Evolutionary conservation across 2,113 vertebrate species (phyloP).

Genomic region (Ancistrus triradiatus): DNA sequence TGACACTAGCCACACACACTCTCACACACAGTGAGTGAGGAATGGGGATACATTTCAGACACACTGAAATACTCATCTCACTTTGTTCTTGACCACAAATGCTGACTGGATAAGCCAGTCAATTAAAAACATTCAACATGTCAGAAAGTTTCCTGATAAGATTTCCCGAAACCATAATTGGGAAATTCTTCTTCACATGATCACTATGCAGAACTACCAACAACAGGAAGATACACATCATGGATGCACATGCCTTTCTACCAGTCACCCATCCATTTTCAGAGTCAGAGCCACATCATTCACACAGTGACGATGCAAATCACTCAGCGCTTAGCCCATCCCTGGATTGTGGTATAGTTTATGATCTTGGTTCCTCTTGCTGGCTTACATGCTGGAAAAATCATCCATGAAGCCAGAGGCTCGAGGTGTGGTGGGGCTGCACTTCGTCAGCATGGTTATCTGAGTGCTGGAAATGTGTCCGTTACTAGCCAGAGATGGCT

Average conservation of each 20-base stretch:
- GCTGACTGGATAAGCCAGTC: not conserved
- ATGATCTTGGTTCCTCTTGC: not conserved
- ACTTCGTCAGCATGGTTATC: conserved; percentile 88
- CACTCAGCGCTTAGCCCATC: not conserved
- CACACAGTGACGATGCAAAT: conserved; percentile 1
- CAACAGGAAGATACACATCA: conserved; percentile 2
- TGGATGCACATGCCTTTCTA: conserved; percentile 3
- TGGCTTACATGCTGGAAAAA: conserved; percentile 73
- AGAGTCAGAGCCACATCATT: not conserved
- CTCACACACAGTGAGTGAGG: too few relatives aligned
- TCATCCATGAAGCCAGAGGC: conserved; percentile 80
- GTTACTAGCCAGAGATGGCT: conserved; percentile 83
- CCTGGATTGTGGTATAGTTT: not conserved
- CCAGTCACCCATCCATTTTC: not conserved
- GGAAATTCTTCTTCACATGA: not conserved
- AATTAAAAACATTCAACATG: conserved; percentile 1
- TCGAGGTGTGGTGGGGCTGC: conserved; percentile 78
- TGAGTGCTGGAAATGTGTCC: conserved; percentile 93
- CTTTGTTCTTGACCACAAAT: not conserved
- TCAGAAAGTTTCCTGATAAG: not conserved
- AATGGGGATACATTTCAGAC: not conserved
- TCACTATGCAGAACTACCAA: not conserved
- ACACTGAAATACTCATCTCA: not conserved
- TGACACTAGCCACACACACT: too few relatives aligned
- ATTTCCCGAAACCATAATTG: not conserved